These are phyloP conservation scores for Trichechus manatus DNA, from an alignment of 2,113 vertebrate species.

Conservation along the genomic window DNA sequence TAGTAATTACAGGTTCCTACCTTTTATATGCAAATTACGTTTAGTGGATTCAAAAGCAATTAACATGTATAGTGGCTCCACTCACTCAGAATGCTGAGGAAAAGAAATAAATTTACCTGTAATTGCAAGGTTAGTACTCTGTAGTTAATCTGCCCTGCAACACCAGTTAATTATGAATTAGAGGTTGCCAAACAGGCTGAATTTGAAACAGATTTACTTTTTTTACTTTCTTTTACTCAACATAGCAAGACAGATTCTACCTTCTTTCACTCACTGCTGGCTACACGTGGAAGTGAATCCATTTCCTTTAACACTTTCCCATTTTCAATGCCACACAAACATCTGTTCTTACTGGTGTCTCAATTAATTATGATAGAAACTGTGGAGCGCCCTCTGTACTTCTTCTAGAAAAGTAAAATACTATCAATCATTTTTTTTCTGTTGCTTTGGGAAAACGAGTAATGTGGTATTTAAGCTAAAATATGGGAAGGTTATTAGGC, in stretches of 20 bases:
- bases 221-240: conserved; percentile 44
- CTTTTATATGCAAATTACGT: conserved; percentile 57
- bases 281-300: conserved; percentile 4
- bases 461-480: conserved; percentile 24
- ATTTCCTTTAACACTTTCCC: not conserved
- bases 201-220: conserved; percentile 65
- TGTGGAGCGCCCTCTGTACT: conserved; percentile 17
- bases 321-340: not conserved
- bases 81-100: conserved; percentile 46
- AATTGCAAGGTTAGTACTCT: conserved; percentile 64
- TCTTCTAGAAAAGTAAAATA: conserved; percentile 25
- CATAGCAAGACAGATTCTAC: not conserved
- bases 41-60: conserved; percentile 49
- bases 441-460: not conserved
- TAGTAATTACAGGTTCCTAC: conserved; percentile 43
- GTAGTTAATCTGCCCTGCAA: conserved; percentile 74
- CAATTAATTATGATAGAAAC: conserved; percentile 53
- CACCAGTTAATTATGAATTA: conserved; percentile 69
- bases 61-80: conserved; percentile 26
- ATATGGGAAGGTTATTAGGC: not conserved
- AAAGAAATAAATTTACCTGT: conserved; percentile 55
- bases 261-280: conserved; percentile 12
- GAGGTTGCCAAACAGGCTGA: conserved; percentile 67
- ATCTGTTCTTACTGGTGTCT: conserved; percentile 27
- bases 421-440: conserved; percentile 35